Evolutionary conservation across 2,797 vertebrate species (phyloP), one percentile per base, ranked within the genome.

Genomic region (Macropus fuliginosus): DNA sequence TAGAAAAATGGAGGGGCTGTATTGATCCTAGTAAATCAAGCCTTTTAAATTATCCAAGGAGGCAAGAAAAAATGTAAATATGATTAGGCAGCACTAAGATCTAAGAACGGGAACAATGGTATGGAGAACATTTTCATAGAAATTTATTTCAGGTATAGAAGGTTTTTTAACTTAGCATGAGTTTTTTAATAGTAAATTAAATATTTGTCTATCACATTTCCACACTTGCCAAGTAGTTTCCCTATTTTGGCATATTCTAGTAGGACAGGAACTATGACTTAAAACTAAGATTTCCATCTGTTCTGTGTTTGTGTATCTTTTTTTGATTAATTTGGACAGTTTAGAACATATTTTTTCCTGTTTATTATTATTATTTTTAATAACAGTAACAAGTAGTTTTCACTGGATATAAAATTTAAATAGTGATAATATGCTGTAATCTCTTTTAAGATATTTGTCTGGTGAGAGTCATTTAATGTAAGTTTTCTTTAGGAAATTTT

Each of bases 121-220:
- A 29, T 62, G 59, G 66, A 93, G 87, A 94, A 66, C 97, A 93
- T 96, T 95, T 97, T 40, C 59, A 2, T 90, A 95, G 91, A 92
- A 95, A 56, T 92, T 57, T 97, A 54, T 11, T 92, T 94, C 94
- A 95, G 97, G 93, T 98, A 97, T 97, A 96, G 92, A 98, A 98
- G 93, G 87, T 54, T 96, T 94, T 94, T 97, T 92, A 97, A 97
- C 97, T 92, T 24, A 5, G 93, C 92, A 95, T 96, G 94, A 98
- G 74, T 66, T 94, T 92, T 97, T 97, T 96, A 91, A 50, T 93
- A 97, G 94, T 95, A 97, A 97, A 97, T 97, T 95, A 96, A 97
- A 92, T 98, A 95, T 62, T 97, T 96, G 93, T 96, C 14, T 95
- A 92, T 98, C 56, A 90, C 95, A 21, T 97, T 98, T 98, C 94